phyloP scores from a whole-genome alignment of 2,113 vertebrate genomes.

The Notarius lentiginosus region DNA sequence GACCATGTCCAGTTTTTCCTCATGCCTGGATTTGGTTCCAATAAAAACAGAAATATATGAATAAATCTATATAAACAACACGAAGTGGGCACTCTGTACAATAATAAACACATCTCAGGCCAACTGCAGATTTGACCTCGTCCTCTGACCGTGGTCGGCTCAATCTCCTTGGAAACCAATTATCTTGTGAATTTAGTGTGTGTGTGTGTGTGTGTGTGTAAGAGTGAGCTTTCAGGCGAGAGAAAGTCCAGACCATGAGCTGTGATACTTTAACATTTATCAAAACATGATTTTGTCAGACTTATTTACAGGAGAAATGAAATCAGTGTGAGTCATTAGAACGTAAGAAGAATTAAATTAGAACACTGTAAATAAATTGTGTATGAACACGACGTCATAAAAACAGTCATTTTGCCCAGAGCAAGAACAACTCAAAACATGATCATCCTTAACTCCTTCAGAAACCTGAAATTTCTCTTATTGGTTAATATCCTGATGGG shows the following conservation, averaged over 20 bases:
- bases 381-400: neutral
- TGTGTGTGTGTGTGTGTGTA: neutral
- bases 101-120: conserved; percentile 71
- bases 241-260: conserved; percentile 7
- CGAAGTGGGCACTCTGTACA: conserved; percentile 70
- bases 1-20: conserved; percentile 39
- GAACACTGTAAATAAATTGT: neutral
- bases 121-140: conserved; percentile 66
- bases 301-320: neutral
- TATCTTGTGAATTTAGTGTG: conserved; percentile 67
- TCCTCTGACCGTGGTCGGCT: conserved; percentile 67
- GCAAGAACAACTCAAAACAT: neutral
- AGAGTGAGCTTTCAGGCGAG: conserved; percentile 57
- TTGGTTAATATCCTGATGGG: neutral
- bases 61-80: conserved; percentile 55
- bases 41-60: conserved; percentile 69
- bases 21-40: conserved; percentile 62
- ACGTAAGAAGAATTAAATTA: neutral
- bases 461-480: neutral
- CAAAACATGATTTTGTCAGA: neutral
- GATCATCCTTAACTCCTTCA: neutral
- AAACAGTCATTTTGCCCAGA: neutral
- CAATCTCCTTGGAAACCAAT: conserved; percentile 75
- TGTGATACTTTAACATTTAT: neutral
- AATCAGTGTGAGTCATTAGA: neutral